These are phyloP conservation scores for Nezara viridula DNA, from an alignment of 2,888 invertebrate species.

Conservation along the genomic window DNA sequence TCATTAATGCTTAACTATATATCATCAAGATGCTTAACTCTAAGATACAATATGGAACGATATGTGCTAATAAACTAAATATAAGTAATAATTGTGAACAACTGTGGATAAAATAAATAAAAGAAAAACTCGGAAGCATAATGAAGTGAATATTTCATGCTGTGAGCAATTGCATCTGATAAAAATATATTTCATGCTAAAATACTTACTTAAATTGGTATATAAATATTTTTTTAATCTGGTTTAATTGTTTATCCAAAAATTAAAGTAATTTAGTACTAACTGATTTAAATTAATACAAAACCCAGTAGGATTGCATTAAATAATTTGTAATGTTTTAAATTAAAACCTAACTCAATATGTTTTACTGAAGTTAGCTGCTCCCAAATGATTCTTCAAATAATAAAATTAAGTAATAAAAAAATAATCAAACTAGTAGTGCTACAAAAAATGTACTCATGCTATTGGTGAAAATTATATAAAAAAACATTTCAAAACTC, in stretches of 20 bases:
- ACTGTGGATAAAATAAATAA: neutral
- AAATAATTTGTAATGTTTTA: neutral
- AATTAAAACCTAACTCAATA: neutral
- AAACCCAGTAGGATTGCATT: neutral
- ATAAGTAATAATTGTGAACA: neutral
- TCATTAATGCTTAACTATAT: neutral
- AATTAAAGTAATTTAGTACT: too few relatives aligned
- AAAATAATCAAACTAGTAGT: neutral
- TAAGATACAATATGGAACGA: neutral
- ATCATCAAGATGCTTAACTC: neutral
- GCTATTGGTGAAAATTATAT: neutral
- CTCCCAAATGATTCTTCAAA: neutral
- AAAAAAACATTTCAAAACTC: neutral
- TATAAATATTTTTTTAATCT: neutral
- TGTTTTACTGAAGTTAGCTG: neutral
- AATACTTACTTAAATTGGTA: conserved; percentile 1
- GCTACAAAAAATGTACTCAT: neutral
- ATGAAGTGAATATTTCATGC: conserved; percentile 24
- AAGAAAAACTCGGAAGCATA: neutral
- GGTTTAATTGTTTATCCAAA: neutral
- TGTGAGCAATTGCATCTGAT: neutral
- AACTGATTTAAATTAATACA: neutral
- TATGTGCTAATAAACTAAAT: conserved; percentile 13
- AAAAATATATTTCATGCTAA: conserved; percentile 24
- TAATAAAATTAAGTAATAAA: neutral